Percentiles rank a stretch among this genome's conserved stretches.
Evolutionary conservation across 2,113 vertebrate genomes (phyloP).

Genomic region (Hyaena hyaena): DNA sequence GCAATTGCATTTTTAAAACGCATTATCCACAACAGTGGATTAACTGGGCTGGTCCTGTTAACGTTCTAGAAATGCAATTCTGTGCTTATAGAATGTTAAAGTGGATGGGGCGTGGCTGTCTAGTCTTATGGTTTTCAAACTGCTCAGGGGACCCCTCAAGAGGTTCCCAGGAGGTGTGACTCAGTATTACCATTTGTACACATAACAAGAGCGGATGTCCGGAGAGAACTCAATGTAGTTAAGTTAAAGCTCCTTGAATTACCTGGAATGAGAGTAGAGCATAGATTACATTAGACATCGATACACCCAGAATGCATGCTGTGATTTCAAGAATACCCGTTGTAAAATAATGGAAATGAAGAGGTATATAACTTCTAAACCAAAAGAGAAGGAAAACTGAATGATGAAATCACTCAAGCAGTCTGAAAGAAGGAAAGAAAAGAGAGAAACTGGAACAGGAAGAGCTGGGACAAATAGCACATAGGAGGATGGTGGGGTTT

Average conservation of each 20-base stretch:
- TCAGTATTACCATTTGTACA: not conserved
- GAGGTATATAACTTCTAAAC: not conserved
- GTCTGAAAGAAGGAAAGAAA: not conserved
- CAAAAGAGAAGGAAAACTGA: not conserved
- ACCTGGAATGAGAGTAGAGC: not conserved
- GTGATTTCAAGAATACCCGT: not conserved
- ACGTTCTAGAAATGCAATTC: not conserved
- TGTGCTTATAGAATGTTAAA: not conserved
- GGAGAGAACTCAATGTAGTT: not conserved
- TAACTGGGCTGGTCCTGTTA: not conserved
- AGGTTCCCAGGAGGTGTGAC: not conserved
- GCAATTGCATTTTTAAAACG: slow-evolving; percentile 12
- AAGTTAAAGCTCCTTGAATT: not conserved
- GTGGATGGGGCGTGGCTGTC: not conserved
- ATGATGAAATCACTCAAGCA: not conserved
- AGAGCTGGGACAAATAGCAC: not conserved
- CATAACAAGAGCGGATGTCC: not conserved
- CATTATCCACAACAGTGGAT: not conserved
- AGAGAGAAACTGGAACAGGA: not conserved
- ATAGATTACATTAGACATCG: not conserved
- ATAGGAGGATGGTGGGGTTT: not conserved
- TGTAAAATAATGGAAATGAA: not conserved
- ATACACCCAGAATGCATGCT: not conserved
- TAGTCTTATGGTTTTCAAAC: not conserved
- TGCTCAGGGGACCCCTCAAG: not conserved